A percentile compares a stretch with the other conserved stretches of the same genome.
These are phyloP conservation scores for Phaethornis superciliosus DNA, from an alignment of 2,113 vertebrate species.

Conservation along the genomic window DNA sequence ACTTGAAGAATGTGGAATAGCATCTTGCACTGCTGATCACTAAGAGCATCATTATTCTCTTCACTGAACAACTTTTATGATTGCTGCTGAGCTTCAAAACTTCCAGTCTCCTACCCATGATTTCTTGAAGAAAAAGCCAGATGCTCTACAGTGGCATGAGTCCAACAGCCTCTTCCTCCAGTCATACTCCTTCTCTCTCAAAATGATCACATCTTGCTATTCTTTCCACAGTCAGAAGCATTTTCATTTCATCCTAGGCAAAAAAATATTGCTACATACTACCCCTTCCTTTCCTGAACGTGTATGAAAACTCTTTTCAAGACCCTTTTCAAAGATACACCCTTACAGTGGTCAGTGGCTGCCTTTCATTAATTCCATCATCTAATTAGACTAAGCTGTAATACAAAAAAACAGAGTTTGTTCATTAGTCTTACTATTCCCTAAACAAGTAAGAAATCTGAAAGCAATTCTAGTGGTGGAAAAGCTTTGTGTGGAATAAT, in stretches of 20 bases:
- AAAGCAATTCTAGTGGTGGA: constrained; percentile 9
- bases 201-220: neutral
- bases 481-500: neutral
- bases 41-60: neutral
- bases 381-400: neutral
- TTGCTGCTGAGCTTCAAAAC: neutral
- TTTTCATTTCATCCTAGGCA: neutral
- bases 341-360: neutral
- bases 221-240: neutral
- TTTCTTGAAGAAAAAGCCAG: neutral
- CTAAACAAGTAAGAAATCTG: neutral
- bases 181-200: neutral
- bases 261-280: neutral
- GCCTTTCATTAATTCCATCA: neutral
- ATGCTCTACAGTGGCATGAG: neutral
- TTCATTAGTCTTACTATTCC: constrained; percentile 29
- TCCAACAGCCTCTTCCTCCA: neutral
- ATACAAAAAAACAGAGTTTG: neutral
- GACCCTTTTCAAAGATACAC: neutral
- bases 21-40: neutral
- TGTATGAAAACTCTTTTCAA: neutral
- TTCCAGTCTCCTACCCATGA: neutral
- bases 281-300: neutral
- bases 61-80: neutral
- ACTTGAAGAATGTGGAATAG: neutral